Percentiles rank a stretch among this genome's conserved stretches.
These are phyloP conservation scores for Toxonevra muliebris DNA, from an alignment of 2,888 invertebrate species.

Conservation along the genomic window DNA sequence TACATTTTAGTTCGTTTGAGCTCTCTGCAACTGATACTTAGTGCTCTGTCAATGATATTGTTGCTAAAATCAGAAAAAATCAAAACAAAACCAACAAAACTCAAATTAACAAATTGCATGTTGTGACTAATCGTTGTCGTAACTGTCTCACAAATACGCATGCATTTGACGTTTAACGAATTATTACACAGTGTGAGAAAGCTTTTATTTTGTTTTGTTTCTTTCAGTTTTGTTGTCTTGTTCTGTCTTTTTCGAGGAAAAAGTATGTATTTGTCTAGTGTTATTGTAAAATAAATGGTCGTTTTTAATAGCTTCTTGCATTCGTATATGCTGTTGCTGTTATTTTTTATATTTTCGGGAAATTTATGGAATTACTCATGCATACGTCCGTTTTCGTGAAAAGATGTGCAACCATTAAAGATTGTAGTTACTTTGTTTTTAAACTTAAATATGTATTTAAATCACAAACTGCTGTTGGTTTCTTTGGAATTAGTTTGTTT, in stretches of 20 bases:
- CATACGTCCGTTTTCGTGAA: too few species aligned
- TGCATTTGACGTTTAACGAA: background rate
- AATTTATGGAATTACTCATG: too few species aligned
- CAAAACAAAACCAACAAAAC: background rate
- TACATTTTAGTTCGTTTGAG: too few species aligned
- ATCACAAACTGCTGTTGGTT: too few species aligned
- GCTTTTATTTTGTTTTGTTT: background rate
- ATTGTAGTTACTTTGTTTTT: too few species aligned
- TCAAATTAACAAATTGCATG: conserved; percentile 19
- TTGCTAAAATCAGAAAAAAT: too few species aligned
- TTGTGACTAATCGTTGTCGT: conserved; percentile 18
- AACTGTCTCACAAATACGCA: conserved; percentile 11
- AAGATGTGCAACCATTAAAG: too few species aligned
- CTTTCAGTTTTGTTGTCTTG: background rate
- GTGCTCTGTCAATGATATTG: too few species aligned
- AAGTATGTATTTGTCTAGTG: background rate
- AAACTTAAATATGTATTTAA: too few species aligned
- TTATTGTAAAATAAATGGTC: background rate
- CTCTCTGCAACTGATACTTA: too few species aligned
- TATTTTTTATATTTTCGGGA: background rate
- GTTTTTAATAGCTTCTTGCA: background rate
- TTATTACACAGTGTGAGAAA: too few species aligned
- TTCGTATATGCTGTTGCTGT: background rate
- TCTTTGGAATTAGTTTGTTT: too few species aligned
- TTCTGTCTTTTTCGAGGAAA: background rate